These are phyloP conservation scores for Altica lythri DNA, from an alignment of 2,888 invertebrate species.

Conservation along the genomic window DNA sequence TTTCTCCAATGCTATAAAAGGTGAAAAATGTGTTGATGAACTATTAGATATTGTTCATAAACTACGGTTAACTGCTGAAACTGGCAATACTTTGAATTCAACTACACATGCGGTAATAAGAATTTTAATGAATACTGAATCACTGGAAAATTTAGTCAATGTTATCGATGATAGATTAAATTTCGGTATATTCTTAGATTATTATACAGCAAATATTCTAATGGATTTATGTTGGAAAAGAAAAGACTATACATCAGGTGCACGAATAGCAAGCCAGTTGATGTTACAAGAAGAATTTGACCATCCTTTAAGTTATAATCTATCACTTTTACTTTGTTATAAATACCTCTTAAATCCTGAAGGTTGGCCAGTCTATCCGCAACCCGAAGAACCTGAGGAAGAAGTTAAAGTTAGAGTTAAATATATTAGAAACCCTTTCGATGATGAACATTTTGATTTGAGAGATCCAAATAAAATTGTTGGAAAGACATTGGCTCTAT, in stretches of 20 bases:
- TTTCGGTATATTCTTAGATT: constrained; percentile 91
- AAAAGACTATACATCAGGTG: constrained; percentile 72
- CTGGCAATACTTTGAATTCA: constrained; percentile 73
- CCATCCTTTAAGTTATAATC: constrained; percentile 69
- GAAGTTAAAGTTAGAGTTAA: constrained; percentile 66
- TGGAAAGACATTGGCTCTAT: constrained; percentile 79
- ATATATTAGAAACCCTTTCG: constrained; percentile 79
- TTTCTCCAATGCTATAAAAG: constrained; percentile 71
- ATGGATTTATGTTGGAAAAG: constrained; percentile 77
- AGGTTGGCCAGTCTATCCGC: constrained; percentile 55
- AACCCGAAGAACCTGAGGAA: constrained; percentile 56
- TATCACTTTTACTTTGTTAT: constrained; percentile 77
- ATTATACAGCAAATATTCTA: constrained; percentile 76
- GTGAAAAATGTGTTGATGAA: constrained; percentile 69
- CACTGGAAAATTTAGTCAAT: constrained; percentile 68
- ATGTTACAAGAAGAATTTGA: constrained; percentile 89
- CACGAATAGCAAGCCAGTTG: constrained; percentile 74
- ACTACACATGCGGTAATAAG: constrained; percentile 82
- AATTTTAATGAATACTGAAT: constrained; percentile 61
- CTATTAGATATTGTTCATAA: constrained; percentile 73
- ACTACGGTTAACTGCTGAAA: constrained; percentile 73
- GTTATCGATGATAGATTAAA: constrained; percentile 80
- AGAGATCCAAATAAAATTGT: constrained; percentile 70
- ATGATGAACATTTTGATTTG: constrained; percentile 91
- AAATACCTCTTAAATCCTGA: constrained; percentile 66